Base-by-base conservation (phyloP, 2,888 invertebrate genomes). In the Deroplatys truncata region DNA sequence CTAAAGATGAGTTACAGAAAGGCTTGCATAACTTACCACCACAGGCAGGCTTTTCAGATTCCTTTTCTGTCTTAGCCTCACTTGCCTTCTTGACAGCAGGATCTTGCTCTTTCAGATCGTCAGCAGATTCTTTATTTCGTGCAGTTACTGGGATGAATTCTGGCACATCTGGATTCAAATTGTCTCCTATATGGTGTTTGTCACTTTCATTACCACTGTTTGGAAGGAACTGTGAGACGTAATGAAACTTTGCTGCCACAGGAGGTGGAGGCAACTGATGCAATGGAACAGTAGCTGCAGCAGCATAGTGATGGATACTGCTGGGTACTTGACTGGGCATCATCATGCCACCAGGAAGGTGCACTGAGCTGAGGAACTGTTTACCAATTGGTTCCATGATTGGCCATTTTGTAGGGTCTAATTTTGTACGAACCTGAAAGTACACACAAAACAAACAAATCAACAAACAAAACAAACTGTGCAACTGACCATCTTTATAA, bases 321-420 rank as follows among this genome's bases (percentile, higher is more conserved):
- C 20, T 92, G 84, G 87, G 16, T 88, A 10, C 49, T 20, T 88
- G 90, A 56, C 86, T 28, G 25, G 83, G 85, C 56, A 89, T 31
- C n/a, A 35, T 82, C 10, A 43, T 9, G 8, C 56, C 56, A n/a
- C 82, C 28, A 56, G 9, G 29, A 84, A 85, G 28, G 28, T 89
- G 83, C 28, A 88, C 35, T 31, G 83, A 88, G 35, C 31, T 56
- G 35, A 29, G 56, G 28, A 85, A 82, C 29, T 72, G 82, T 85
- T 89, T 84, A 29, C 84, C 85, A 25, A 85, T 28, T 31, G 90
- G 95, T 94, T 97, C 97, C 25, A 95, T 94, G 84, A 98, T 96
- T 49, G 99, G 99, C 99, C 99, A 99, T 93, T 96, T 96, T 20
- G 95, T 95, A 2, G 99, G 98, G 92, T 98, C 96, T 91, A 96